A percentile compares a stretch with the other conserved stretches of the same genome.
phyloP scores from a whole-genome alignment of 2,888 invertebrate genomes.

The Vesta saturnalis region DNA sequence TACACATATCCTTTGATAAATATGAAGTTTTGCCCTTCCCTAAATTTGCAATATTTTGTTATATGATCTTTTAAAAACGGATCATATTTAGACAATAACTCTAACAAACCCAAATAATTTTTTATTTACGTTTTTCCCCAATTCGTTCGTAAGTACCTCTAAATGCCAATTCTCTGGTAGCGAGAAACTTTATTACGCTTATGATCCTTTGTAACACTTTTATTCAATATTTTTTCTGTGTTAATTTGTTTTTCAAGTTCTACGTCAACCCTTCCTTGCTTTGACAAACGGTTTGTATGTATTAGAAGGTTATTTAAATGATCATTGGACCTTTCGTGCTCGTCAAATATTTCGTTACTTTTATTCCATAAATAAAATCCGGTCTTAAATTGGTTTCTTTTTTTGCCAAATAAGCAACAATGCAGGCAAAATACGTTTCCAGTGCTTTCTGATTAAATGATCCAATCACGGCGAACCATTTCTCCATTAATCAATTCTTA shows the following conservation, averaged over 20 bases:
- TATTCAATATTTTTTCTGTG: constrained; percentile 41
- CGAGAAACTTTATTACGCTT: no score
- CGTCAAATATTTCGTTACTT: constrained; percentile 7
- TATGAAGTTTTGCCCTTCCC: constrained; percentile 37
- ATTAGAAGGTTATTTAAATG: no score
- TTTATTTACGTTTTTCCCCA: constrained; percentile 40
- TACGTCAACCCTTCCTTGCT: constrained; percentile 3
- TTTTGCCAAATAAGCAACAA: constrained; percentile 11
- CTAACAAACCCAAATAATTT: constrained; percentile 48
- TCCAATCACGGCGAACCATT: constrained; percentile 1
- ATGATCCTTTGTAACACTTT: constrained; percentile 42
- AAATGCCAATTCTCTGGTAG: no score
- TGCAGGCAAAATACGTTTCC: constrained; percentile 11
- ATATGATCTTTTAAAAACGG: no score
- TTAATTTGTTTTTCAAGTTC: constrained; percentile 14
- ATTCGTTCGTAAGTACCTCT: no score
- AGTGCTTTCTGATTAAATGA: constrained; percentile 4
- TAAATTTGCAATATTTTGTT: constrained; percentile 43
- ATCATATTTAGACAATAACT: no score
- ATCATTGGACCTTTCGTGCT: no score
- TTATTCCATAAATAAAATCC: constrained; percentile 3
- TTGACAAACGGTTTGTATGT: constrained; percentile 7
- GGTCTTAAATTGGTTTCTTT: neutral
- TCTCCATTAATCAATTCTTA: constrained; percentile 4
- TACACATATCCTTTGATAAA: constrained; percentile 43